A percentile compares a stretch with the other conserved stretches of the same genome.
These are phyloP conservation scores for Cerastoderma edule DNA, from an alignment of 2,888 invertebrate genomes.

Conservation along the genomic window DNA sequence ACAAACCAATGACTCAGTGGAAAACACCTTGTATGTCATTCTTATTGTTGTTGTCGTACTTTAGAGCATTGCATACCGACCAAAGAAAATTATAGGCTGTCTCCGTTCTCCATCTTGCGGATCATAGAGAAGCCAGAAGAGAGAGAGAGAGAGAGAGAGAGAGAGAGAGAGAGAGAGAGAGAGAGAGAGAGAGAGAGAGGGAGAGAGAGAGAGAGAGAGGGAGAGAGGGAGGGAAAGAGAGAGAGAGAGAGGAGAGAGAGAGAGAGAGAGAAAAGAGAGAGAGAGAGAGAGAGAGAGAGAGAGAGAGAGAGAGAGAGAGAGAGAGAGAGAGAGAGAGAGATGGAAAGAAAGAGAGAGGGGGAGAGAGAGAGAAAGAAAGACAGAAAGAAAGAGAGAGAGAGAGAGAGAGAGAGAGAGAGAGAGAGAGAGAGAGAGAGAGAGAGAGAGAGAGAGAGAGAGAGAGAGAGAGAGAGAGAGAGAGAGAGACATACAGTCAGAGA, in stretches of 20 bases:
- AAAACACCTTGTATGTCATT: no score
- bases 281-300: background rate
- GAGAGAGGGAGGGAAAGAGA: background rate
- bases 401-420: background rate
- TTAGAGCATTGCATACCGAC: no score
- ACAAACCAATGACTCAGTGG: no score
- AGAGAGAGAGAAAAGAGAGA: background rate
- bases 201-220: background rate
- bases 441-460: background rate
- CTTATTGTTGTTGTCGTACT: no score
- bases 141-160: conserved; percentile 1
- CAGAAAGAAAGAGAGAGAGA: background rate
- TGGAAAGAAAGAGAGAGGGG: background rate
- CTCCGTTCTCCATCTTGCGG: no score
- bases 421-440: background rate
- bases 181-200: background rate
- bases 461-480: background rate
- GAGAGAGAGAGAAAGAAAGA: background rate
- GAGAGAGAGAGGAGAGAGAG: background rate
- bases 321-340: background rate
- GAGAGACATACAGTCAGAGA: background rate
- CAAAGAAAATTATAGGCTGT: no score
- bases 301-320: conserved; percentile 1
- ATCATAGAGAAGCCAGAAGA: background rate
- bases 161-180: conserved; percentile 1